Evolutionary conservation across 64 coral and sea anemone species (phyloP).

Genomic region (Stichodactyla mertensii): DNA sequence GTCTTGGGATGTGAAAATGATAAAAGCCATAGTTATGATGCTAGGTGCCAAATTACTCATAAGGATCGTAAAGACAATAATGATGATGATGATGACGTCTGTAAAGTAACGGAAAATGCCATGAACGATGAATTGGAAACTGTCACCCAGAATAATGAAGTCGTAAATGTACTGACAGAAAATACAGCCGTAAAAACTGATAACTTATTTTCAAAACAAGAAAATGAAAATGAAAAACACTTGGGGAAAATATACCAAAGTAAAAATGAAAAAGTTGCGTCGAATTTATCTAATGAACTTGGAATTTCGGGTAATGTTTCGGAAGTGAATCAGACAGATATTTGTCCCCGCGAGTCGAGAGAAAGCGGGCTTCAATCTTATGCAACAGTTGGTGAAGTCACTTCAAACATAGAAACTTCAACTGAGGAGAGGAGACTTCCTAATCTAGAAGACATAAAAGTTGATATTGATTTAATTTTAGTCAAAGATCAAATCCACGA

Average conservation of each 20-base stretch:
- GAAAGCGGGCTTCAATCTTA: neutral
- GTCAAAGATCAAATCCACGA: slow-evolving; percentile 47
- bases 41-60: neutral
- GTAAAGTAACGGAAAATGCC: neutral
- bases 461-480: neutral
- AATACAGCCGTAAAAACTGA: neutral
- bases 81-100: neutral
- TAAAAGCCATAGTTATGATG: neutral
- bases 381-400: slow-evolving; percentile 5
- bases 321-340: neutral
- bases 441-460: neutral
- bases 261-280: neutral
- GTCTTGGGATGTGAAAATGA: neutral
- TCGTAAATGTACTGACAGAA: neutral
- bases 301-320: neutral
- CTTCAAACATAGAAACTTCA: neutral
- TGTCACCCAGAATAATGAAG: neutral
- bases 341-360: neutral
- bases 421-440: neutral
- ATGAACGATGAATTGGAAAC: neutral
- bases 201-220: neutral
- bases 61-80: neutral
- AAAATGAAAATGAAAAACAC: neutral
- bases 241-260: neutral
- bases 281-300: neutral